phyloP scores from a whole-genome alignment of 1,140 invertebrate species.

The Drosophila pseudoobscura region DNA sequence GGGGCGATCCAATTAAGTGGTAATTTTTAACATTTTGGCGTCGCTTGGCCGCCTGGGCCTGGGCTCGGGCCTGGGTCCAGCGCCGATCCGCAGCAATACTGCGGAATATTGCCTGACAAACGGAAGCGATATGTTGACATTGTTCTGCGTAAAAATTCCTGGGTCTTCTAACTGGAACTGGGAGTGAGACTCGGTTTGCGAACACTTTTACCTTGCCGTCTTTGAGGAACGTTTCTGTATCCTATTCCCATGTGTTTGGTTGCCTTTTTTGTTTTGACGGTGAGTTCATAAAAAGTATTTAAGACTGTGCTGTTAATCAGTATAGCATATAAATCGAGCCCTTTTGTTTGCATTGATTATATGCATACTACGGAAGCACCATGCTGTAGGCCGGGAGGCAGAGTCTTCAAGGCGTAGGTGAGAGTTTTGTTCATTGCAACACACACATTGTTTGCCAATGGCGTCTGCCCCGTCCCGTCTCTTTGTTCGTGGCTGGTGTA shows the following conservation, averaged over 20 bases:
- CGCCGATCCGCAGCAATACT: constrained; percentile 3
- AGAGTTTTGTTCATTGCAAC: constrained; percentile 37
- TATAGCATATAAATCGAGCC: constrained; percentile 41
- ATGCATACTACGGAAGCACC: constrained; percentile 27
- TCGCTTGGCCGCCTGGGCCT: constrained; percentile 27
- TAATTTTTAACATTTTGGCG: constrained; percentile 70
- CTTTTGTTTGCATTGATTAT: constrained; percentile 60
- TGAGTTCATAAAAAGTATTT: constrained; percentile 73
- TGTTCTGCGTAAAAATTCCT: constrained; percentile 65
- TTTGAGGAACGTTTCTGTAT: constrained; percentile 21
- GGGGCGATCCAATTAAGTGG: constrained; percentile 69
- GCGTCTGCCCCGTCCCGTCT: constrained; percentile 23
- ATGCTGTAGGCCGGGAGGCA: neutral
- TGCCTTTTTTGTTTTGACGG: constrained; percentile 41
- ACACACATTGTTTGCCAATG: constrained; percentile 55
- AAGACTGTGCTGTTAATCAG: constrained; percentile 59
- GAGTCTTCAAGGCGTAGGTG: constrained; percentile 43
- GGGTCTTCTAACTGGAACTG: constrained; percentile 5
- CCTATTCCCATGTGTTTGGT: constrained; percentile 26
- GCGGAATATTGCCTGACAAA: constrained; percentile 65
- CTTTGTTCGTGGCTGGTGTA: constrained; percentile 32
- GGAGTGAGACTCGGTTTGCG: constrained; percentile 11
- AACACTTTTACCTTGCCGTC: neutral
- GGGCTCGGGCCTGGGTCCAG: constrained; percentile 9
- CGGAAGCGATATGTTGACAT: constrained; percentile 78